Evolutionary conservation across 1,140 invertebrate species (phyloP).

Genomic region (Stratiolaelaps scimitus): DNA sequence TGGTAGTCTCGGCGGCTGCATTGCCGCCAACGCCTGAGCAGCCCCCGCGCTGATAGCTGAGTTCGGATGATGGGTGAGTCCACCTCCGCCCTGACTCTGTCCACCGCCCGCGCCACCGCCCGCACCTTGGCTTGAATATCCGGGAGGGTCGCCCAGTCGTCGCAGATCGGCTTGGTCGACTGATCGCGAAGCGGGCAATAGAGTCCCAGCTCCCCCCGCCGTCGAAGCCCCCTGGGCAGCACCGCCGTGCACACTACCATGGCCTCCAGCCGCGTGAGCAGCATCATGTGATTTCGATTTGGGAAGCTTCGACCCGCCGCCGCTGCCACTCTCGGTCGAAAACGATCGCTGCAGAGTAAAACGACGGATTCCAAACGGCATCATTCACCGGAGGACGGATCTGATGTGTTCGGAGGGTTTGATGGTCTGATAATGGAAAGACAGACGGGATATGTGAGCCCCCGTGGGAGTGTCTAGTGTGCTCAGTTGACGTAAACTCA

Average conservation of each 20-base stretch:
- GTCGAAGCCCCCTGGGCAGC: neutral
- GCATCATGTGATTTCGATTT: conserved; percentile 26
- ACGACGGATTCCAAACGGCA: conserved; percentile 25
- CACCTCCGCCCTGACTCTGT: conserved; percentile 12
- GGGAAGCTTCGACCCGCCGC: conserved; percentile 3
- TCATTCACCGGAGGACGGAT: neutral
- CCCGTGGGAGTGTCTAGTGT: no score
- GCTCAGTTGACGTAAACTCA: no score
- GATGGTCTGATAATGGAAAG: no score
- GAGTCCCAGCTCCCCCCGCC: neutral
- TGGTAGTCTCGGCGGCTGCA: conserved; percentile 7
- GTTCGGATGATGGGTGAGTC: no score
- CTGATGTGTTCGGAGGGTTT: no score
- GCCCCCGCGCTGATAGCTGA: no score
- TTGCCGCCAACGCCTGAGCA: no score
- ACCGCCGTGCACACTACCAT: neutral
- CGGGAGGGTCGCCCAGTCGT: conserved; percentile 11
- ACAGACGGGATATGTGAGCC: no score
- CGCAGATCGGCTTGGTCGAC: conserved; percentile 20
- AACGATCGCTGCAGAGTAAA: conserved; percentile 25
- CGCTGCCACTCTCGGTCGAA: conserved; percentile 16
- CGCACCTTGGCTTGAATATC: neutral
- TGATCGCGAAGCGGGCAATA: conserved; percentile 13
- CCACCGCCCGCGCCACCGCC: no score
- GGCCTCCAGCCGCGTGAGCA: neutral